Base-by-base conservation (phyloP, 2,113 vertebrate species). In the Mohoua ochrocephala region DNA sequence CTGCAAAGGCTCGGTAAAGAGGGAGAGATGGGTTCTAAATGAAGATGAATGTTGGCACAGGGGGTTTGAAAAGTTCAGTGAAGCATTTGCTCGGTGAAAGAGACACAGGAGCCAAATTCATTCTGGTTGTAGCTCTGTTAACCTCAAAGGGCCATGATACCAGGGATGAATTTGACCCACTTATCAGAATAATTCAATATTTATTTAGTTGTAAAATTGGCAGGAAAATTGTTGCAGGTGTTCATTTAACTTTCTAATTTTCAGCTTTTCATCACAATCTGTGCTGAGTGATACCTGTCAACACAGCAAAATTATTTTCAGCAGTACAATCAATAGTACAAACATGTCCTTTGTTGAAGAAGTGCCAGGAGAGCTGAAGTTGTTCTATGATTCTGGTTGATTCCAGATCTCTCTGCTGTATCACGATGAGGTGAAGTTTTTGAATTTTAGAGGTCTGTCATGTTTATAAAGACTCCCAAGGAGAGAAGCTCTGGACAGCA, bases 201-300 rank as follows among this genome's bases (percentile, higher is more conserved):
- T 97, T 96, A 93, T 96, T 97, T 96, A 92, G 76, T 61, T 94
- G 92, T 92, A 92, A 93, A 96, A 94, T 84, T 96, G 95, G 87
- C 96, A 94, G 87, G 87, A 94, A 93, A 91, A 95, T 93, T 78
- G 39, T 89, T 95, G 87, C 97, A 97, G 97, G 96, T 97, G 96
- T 95, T 97, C 97, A 85, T 95, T 96, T 95, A 95, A 95, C 76
- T 91, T 97, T 95, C 84, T 91, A 91, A 94, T 97, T 94, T 95
- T 96, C 87, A 91, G 74, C 83, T 96, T 97, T 97, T 94, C 94
- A 92, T 97, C 91, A 78, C 50, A 77, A 13, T 91, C 91, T 95
- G 79, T 94, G 95, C 71, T 94, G 97, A 98, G 96, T 97, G 97
- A 97, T 82, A 87, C 87, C 94, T 98, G 96, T 98, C 97, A 94